Base-by-base conservation (phyloP, 2,797 vertebrate species). In the Tiaroga cobitis region DNA sequence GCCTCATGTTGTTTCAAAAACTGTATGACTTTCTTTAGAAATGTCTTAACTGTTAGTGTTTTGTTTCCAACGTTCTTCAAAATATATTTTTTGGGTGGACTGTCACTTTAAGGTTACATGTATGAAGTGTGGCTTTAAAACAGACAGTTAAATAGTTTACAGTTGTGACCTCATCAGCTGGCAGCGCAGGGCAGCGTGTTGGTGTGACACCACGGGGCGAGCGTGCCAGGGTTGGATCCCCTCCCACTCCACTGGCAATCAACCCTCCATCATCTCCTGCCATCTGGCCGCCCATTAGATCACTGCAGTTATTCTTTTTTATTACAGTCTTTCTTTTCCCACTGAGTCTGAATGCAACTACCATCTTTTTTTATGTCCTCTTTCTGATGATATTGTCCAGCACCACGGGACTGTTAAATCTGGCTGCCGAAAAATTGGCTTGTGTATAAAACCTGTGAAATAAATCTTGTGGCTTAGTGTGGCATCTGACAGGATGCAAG, bases 281-380 rank as follows among this genome's bases (percentile, higher is more conserved):
- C 85, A 87, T 87, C 85, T 87, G 81, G 74, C 81, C 75, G 54
- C 65, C 65, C 59, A 80, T 83, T 86, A 81, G 51, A 86, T 86
- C 65, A 86, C 56, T 67, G 65, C 41, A 32, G 34, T 65, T 80
- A 79, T 63, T 63, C 67, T 73, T 51, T 82, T 82, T 77, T 86
- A 77, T 78, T 43, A 54, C 41, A 82, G 39, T 37, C n/a, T 65
- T 77, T 76, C 34, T 24, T 67, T 76, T 68, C n/a, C 72, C 43
- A 32, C 43, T 51, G 72, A 83, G 81, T 61, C 43, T 65, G 43
- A 77, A 84, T 82, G 56, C 70, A 80, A 68, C 29, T 51, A 56
- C 32, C 32, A 72, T 75, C 29, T 65, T 75, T 65, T 74, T 82
- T 41, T 72, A 82, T 72, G 46, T 74, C 39, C 69, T 41, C 39